Base-by-base conservation (phyloP, 2,888 invertebrate species). In the Andrena hattorfiana region DNA sequence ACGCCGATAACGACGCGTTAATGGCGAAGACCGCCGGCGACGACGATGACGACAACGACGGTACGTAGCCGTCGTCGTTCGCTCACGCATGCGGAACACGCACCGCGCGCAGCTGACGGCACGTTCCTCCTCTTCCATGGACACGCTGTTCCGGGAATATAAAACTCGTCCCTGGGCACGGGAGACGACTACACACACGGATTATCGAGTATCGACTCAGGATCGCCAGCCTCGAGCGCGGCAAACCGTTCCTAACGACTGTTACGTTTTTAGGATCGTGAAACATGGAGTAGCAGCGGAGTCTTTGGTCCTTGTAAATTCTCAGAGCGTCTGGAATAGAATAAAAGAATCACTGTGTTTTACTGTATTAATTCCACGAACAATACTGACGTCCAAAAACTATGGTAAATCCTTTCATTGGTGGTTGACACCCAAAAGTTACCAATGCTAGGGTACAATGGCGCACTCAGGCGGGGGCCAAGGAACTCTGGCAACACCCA, bases 81-180 rank as follows among this genome's bases (percentile, higher is more conserved):
- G 77, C 51, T 88, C 87, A 81, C 83, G 87, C 84, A 91, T 89
- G 87, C 87, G 77, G 82, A 78, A 87, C 89, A 88, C 87, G 88
- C 81, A 77, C 54, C 26, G 62, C 67, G 67, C 60, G 76, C 75
- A 75, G 75, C 73, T 73, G 89, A 86, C 83, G 84, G 83, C 85
- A 82, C 86, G 85, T 72, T 86, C 86, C 81, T 74, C 54, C 76
- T 87, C 84, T 86, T 85, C 78, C 67, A 70, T 63, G 67, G 62
- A 80, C 59, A 77, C 20, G 35, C 64, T 54, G 66, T 78, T 88
- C 86, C 68, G 51, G 62, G 85, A 88, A 86, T 88, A 83, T 74
- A 85, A 87, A 88, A 85, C 66, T 71, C 54, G 70, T 63, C 49
- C 60, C 42, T 26, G 28, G 28, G 26, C 54, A 51, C n/a, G 63